Evolutionary conservation across 1,140 invertebrate genomes (phyloP).

Genomic region (Meloidogyne floridensis): DNA sequence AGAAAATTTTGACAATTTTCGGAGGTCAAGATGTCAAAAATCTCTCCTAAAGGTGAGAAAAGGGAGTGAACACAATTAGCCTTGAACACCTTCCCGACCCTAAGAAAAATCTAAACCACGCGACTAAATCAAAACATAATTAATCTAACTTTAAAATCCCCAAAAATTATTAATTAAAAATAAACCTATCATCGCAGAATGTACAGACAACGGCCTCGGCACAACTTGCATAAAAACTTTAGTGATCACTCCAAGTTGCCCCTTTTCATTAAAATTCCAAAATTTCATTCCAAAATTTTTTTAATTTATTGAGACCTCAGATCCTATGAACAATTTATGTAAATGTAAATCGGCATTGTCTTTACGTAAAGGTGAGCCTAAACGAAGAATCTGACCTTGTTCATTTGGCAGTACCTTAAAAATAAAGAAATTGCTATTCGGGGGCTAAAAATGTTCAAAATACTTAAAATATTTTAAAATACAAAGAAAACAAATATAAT

Average conservation of each 20-base stretch:
- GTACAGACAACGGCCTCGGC: constrained; percentile 35
- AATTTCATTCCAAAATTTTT: neutral
- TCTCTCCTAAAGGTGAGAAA: too few relatives aligned
- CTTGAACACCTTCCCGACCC: neutral
- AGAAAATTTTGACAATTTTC: too few relatives aligned
- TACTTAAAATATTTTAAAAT: too few relatives aligned
- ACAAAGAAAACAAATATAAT: too few relatives aligned
- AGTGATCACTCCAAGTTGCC: constrained; percentile 89
- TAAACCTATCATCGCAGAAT: constrained; percentile 42
- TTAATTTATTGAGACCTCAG: constrained; percentile 68
- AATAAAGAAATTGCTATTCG: too few relatives aligned
- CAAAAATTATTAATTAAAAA: neutral
- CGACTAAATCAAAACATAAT: neutral
- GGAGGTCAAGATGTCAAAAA: too few relatives aligned
- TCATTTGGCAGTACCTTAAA: constrained; percentile 83
- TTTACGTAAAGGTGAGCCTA: constrained; percentile 83
- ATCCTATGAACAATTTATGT: constrained; percentile 94
- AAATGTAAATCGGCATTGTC: constrained; percentile 35
- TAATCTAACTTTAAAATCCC: too few relatives aligned
- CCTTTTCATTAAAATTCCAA: constrained; percentile 69
- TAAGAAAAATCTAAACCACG: neutral
- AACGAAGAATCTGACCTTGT: constrained; percentile 77
- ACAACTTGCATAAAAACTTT: constrained; percentile 79
- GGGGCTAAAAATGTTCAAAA: too few relatives aligned
- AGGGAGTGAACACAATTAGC: too few relatives aligned